Evolutionary conservation across 2,797 vertebrate genomes (phyloP).

Genomic region (Sparidentex hasta): DNA sequence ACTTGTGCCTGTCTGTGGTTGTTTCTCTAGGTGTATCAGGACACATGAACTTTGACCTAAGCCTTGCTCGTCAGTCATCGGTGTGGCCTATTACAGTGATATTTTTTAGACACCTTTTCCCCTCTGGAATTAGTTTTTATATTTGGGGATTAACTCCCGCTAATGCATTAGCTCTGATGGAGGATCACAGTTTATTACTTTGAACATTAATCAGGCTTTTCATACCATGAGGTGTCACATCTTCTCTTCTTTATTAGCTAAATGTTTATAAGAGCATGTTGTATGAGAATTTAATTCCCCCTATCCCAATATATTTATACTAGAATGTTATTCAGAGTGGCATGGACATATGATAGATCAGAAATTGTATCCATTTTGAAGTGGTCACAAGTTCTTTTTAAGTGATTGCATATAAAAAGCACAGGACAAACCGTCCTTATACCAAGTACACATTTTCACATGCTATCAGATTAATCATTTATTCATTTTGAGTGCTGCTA

Average conservation of each 20-base stretch:
- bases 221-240: constrained; percentile 50
- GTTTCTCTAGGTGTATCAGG: constrained; percentile 82
- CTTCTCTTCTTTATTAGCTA: constrained; percentile 55
- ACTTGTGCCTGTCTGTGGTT: constrained; percentile 87
- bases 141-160: constrained; percentile 59
- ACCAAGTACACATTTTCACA: constrained; percentile 20
- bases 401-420: constrained; percentile 57
- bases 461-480: constrained; percentile 41
- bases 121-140: constrained; percentile 74
- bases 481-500: constrained; percentile 48
- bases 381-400: constrained; percentile 37
- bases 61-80: constrained; percentile 76
- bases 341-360: constrained; percentile 70
- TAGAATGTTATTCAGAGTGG: constrained; percentile 69
- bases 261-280: constrained; percentile 77
- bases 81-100: constrained; percentile 78
- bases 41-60: constrained; percentile 79
- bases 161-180: constrained; percentile 53
- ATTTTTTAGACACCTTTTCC: constrained; percentile 77
- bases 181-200: constrained; percentile 59
- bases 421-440: constrained; percentile 53
- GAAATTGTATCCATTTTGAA: constrained; percentile 46
- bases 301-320: constrained; percentile 69
- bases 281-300: constrained; percentile 60
- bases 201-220: constrained; percentile 58